These are phyloP conservation scores for Sebastes taczanowskii DNA, from an alignment of 2,797 vertebrate genomes.

Conservation along the genomic window DNA sequence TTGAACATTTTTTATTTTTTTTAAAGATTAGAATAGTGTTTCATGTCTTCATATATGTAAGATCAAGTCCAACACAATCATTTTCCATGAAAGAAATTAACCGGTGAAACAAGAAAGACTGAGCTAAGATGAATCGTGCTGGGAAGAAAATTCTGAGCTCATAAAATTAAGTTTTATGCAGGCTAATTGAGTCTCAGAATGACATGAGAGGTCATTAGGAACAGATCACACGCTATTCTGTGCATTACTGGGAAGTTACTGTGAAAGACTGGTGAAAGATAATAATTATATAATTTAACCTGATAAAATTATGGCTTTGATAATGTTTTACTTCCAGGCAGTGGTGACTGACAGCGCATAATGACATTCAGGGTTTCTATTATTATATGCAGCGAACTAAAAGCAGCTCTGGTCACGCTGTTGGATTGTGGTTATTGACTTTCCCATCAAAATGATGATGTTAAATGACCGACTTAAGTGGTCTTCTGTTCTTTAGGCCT, in stretches of 20 bases:
- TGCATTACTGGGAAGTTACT: neutral
- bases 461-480: constrained; percentile 29
- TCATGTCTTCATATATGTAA: neutral
- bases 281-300: neutral
- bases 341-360: neutral
- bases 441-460: constrained; percentile 22
- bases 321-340: constrained; percentile 14
- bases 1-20: neutral
- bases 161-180: neutral
- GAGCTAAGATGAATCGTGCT: neutral
- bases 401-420: constrained; percentile 10
- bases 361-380: neutral
- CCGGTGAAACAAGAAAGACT: neutral
- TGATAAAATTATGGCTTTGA: constrained; percentile 18
- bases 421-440: constrained; percentile 50
- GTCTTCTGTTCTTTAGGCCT: neutral
- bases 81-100: neutral
- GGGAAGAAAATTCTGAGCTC: neutral
- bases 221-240: constrained; percentile 32
- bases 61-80: neutral
- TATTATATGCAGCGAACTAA: constrained; percentile 5
- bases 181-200: constrained; percentile 56
- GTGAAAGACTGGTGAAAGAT: neutral
- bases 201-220: constrained; percentile 59
- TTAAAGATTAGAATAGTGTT: neutral